Percentiles rank a stretch among this genome's conserved stretches.
Conservation (phyloP, 2,113 vertebrate genomes). For the Monopterus albus region DNA sequence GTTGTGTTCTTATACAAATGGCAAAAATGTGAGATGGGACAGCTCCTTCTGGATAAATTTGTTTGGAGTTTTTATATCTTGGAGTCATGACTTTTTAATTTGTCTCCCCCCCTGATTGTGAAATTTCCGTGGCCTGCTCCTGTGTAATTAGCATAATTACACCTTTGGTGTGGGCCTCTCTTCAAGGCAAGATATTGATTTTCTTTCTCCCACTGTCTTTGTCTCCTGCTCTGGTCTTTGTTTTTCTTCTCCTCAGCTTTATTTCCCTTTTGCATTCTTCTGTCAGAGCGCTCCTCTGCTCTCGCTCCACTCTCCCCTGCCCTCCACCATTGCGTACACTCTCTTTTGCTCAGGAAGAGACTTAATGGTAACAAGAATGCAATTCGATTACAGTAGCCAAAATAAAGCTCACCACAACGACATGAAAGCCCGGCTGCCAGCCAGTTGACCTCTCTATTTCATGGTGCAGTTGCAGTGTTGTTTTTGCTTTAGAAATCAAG, state of each 20-base stretch:
- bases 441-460: slow-evolving; percentile 33
- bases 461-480: slow-evolving; percentile 19
- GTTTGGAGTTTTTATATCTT: slow-evolving; percentile 57
- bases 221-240: slow-evolving; percentile 52
- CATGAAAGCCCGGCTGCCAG: slow-evolving; percentile 28
- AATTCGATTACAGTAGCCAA: slow-evolving; percentile 66
- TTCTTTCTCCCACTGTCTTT: slow-evolving; percentile 64
- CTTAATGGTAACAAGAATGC: slow-evolving; percentile 69
- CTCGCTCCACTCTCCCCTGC: slow-evolving; percentile 25
- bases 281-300: slow-evolving; percentile 36
- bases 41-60: slow-evolving; percentile 46
- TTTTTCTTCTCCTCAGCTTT: slow-evolving; percentile 73
- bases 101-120: slow-evolving; percentile 54
- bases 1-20: slow-evolving; percentile 47
- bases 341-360: slow-evolving; percentile 67
- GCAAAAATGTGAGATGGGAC: slow-evolving; percentile 23
- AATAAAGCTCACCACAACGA: slow-evolving; percentile 70
- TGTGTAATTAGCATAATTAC: slow-evolving; percentile 81
- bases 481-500: neutral
- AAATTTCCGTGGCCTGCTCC: slow-evolving; percentile 65
- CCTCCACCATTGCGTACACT: slow-evolving; percentile 34
- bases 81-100: slow-evolving; percentile 74
- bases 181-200: slow-evolving; percentile 80
- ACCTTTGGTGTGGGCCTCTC: slow-evolving; percentile 77
- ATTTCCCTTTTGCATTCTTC: slow-evolving; percentile 73